These are phyloP conservation scores for Crenichthys baileyi DNA, from an alignment of 2,797 vertebrate genomes.

Conservation along the genomic window DNA sequence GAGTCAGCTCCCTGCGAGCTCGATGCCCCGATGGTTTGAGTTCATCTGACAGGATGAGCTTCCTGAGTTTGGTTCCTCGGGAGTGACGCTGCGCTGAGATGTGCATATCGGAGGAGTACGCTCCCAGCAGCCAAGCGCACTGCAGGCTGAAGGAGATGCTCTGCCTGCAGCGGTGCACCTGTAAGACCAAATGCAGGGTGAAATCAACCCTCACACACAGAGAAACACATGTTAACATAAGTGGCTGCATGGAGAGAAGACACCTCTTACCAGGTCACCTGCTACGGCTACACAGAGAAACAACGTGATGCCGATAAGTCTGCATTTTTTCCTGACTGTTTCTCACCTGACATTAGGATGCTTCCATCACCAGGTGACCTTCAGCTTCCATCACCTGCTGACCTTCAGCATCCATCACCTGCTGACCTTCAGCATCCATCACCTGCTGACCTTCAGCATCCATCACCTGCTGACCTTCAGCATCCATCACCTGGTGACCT, in stretches of 20 bases:
- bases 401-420: too few relatives aligned
- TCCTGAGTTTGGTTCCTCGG: conserved; percentile 91
- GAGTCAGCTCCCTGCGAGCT: conserved; percentile 77
- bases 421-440: too few relatives aligned
- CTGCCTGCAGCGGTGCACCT: conserved; percentile 93
- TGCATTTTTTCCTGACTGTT: too few relatives aligned
- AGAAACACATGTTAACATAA: neutral
- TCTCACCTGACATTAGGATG: too few relatives aligned
- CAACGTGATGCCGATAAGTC: too few relatives aligned
- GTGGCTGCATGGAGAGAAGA: neutral
- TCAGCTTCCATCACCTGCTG: too few relatives aligned
- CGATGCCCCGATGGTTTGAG: conserved; percentile 87
- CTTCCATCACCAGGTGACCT: too few relatives aligned
- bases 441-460: too few relatives aligned
- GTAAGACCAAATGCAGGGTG: conserved; percentile 4
- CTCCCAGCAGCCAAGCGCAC: conserved; percentile 93
- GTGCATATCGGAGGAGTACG: conserved; percentile 98
- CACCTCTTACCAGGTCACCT: too few relatives aligned
- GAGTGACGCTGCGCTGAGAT: conserved; percentile 97
- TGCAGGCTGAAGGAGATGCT: conserved; percentile 94
- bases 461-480: too few relatives aligned
- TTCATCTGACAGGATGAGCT: conserved; percentile 95
- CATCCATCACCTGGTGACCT: too few relatives aligned
- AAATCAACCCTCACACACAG: neutral
- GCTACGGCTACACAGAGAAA: too few relatives aligned